Conservation (phyloP, 2,113 vertebrate species). For the Alexandromys fortis region DNA sequence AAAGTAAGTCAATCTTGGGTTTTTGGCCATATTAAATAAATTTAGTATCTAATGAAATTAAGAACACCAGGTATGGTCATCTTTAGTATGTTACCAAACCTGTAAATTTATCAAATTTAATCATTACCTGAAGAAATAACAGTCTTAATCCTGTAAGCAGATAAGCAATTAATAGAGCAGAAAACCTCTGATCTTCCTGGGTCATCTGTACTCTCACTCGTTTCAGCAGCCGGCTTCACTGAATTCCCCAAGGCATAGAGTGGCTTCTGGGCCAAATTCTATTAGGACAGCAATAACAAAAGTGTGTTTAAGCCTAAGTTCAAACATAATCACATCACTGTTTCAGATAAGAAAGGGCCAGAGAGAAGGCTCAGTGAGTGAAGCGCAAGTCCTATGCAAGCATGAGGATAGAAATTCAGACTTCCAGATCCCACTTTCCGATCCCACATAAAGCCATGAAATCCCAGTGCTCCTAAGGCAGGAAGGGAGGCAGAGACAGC, state of each 20-base stretch:
- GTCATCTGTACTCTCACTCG: slow-evolving; percentile 90
- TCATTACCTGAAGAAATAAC: slow-evolving; percentile 93
- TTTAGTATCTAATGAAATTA: not conserved
- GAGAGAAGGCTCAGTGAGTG: not conserved
- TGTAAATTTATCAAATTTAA: slow-evolving; percentile 53
- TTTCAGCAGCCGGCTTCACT: slow-evolving; percentile 87
- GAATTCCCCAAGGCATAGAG: slow-evolving; percentile 92
- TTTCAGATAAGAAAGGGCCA: slow-evolving; percentile 1
- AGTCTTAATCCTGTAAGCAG: slow-evolving; percentile 93
- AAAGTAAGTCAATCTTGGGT: slow-evolving; percentile 34
- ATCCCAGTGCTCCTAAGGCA: no score
- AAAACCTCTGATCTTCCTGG: slow-evolving; percentile 92
- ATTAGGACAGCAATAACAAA: slow-evolving; percentile 70
- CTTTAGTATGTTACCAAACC: slow-evolving; percentile 35
- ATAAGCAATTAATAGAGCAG: slow-evolving; percentile 95
- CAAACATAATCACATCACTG: not conserved
- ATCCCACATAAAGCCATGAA: not conserved
- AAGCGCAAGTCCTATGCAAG: not conserved
- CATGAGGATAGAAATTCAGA: not conserved
- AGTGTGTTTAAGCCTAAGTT: not conserved
- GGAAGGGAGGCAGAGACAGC: no score
- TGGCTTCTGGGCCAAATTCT: slow-evolving; percentile 92
- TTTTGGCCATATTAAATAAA: slow-evolving; percentile 54
- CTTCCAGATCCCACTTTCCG: not conserved
- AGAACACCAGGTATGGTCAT: slow-evolving; percentile 54